A percentile compares a stretch with the other conserved stretches of the same genome.
phyloP scores from a whole-genome alignment of 2,797 vertebrate species.

The Syncerus caffer region DNA sequence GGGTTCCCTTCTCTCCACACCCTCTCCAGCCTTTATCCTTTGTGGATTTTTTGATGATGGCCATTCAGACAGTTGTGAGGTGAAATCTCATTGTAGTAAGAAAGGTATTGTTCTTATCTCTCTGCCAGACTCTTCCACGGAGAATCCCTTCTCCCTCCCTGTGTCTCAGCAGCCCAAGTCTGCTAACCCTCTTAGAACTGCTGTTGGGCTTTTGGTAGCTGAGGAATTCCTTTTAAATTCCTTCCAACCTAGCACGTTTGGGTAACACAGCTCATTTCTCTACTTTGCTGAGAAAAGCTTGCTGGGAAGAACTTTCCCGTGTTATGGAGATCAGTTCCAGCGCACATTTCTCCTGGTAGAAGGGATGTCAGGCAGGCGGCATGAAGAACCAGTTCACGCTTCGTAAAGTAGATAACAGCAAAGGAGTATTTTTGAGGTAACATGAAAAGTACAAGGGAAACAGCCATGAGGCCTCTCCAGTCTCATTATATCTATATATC shows the following conservation, averaged over 20 bases:
- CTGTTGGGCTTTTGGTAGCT: not conserved
- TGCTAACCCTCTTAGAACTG: not conserved
- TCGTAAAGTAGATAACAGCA: accelerated
- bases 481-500: not conserved
- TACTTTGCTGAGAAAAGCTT: not conserved
- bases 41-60: not conserved
- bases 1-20: not conserved
- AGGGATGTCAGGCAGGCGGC: not conserved
- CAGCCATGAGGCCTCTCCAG: not conserved
- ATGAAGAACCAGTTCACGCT: not conserved
- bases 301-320: not conserved
- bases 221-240: not conserved
- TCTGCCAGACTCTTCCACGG: accelerated
- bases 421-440: not conserved
- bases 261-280: not conserved
- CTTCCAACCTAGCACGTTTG: not conserved
- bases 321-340: not conserved
- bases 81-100: not conserved
- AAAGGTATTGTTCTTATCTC: not conserved
- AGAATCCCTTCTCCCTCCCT: not conserved
- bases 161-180: not conserved
- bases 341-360: not conserved
- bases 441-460: not conserved
- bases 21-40: not conserved
- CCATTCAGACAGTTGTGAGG: not conserved